Conservation (phyloP, 2,113 vertebrate genomes). For the Lepidothrix coronata region DNA sequence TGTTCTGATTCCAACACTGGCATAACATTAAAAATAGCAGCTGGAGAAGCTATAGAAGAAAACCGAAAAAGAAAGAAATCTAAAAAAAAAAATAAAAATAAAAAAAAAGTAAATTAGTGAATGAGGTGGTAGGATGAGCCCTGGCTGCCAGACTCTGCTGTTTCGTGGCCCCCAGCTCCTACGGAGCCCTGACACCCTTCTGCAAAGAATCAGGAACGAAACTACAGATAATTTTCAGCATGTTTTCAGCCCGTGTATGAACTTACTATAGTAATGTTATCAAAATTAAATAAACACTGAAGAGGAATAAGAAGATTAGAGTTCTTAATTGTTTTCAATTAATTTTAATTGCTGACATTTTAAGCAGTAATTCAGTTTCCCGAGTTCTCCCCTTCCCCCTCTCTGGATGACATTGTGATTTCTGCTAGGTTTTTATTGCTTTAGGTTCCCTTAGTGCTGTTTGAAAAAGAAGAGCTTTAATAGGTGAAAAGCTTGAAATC, state of each 20-base stretch:
- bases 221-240: not conserved
- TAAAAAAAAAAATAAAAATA: not conserved
- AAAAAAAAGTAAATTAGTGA: not conserved
- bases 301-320: not conserved
- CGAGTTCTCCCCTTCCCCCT: not conserved
- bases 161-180: rapidly evolving
- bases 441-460: not conserved
- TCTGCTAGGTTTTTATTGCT: conserved; percentile 6
- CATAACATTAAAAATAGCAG: not conserved
- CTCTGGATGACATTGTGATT: not conserved
- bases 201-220: not conserved
- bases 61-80: not conserved
- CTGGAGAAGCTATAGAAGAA: not conserved
- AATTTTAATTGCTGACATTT: conserved; percentile 55
- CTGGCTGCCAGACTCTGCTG: not conserved
- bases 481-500: conserved; percentile 34
- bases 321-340: conserved; percentile 40
- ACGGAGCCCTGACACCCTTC: rapidly evolving
- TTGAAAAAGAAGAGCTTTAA: conserved; percentile 26
- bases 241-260: not conserved
- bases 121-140: rapidly evolving
- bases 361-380: not conserved
- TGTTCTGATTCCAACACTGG: not conserved
- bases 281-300: conserved; percentile 27
- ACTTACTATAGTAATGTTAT: not conserved